A percentile compares a stretch with the other conserved stretches of the same genome.
phyloP scores from a whole-genome alignment of 2,113 vertebrate genomes.

The Alligator mississippiensis region DNA sequence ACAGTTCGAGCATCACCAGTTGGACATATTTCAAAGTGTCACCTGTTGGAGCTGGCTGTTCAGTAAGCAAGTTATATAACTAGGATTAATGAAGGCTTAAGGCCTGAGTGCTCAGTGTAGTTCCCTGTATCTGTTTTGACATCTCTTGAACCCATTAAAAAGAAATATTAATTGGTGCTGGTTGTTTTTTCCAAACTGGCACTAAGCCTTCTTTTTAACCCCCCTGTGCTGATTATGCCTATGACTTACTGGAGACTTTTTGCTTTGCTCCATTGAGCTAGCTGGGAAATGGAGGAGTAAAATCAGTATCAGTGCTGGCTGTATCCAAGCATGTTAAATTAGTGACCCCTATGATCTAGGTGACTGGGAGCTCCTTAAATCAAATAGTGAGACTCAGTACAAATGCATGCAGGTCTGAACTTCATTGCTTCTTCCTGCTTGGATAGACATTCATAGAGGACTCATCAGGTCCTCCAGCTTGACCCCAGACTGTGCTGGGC shows the following conservation, averaged over 20 bases:
- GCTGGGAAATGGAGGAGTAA: not conserved
- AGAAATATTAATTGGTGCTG: not conserved
- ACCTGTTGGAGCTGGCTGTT: slow-evolving; percentile 42
- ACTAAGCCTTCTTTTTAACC: not conserved
- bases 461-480: not conserved
- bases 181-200: not conserved
- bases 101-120: not conserved
- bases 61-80: slow-evolving; percentile 43
- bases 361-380: not conserved
- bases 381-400: not conserved
- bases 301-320: not conserved
- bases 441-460: not conserved
- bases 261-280: not conserved
- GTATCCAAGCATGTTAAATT: fast-evolving
- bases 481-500: not conserved
- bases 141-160: not conserved
- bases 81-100: not conserved
- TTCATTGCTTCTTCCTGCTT: not conserved
- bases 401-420: not conserved
- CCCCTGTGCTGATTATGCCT: not conserved
- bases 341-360: not conserved
- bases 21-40: not conserved
- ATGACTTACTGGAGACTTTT: not conserved
- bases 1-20: not conserved
- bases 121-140: not conserved